Percentiles rank a stretch among this genome's conserved stretches.
Conservation (phyloP, 2,797 vertebrate species). For the Helicolenus hilgendorfi region DNA sequence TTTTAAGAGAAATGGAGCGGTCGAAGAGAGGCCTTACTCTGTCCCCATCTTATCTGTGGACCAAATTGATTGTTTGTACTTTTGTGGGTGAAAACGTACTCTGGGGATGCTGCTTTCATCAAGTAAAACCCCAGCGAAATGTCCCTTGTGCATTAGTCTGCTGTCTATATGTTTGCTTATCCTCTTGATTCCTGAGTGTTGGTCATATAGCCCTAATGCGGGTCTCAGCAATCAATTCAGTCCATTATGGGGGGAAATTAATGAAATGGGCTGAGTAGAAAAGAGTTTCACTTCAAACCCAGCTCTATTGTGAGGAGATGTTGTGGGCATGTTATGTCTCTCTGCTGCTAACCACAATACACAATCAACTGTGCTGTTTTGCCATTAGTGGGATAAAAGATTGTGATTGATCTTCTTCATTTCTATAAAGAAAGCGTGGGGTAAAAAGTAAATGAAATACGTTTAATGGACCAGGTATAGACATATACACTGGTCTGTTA, state of each 20-base stretch:
- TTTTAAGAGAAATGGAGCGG: conserved; percentile 63
- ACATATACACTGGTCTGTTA: not conserved
- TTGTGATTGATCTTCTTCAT: conserved; percentile 43
- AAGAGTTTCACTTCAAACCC: conserved; percentile 68
- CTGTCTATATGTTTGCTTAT: conserved; percentile 76
- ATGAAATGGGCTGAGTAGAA: conserved; percentile 78
- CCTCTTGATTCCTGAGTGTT: conserved; percentile 62
- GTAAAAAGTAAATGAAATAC: conserved; percentile 37
- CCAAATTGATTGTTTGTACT: conserved; percentile 89
- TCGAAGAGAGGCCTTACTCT: conserved; percentile 71
- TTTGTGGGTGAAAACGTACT: conserved; percentile 80
- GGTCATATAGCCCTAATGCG: conserved; percentile 78
- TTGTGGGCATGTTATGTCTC: conserved; percentile 48
- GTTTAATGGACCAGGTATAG: conserved; percentile 52
- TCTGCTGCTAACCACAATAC: conserved; percentile 60
- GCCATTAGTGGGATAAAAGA: conserved; percentile 55
- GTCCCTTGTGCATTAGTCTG: conserved; percentile 73
- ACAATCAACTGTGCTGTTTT: conserved; percentile 53
- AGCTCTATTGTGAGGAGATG: conserved; percentile 58
- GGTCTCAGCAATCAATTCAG: conserved; percentile 84
- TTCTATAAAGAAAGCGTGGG: conserved; percentile 25
- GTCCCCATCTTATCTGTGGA: conserved; percentile 82
- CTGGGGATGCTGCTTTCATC: conserved; percentile 77
- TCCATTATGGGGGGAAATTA: conserved; percentile 78
- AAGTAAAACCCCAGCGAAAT: conserved; percentile 68